These are phyloP conservation scores for Crioceris asparagi DNA, from an alignment of 2,888 invertebrate genomes.

Conservation along the genomic window DNA sequence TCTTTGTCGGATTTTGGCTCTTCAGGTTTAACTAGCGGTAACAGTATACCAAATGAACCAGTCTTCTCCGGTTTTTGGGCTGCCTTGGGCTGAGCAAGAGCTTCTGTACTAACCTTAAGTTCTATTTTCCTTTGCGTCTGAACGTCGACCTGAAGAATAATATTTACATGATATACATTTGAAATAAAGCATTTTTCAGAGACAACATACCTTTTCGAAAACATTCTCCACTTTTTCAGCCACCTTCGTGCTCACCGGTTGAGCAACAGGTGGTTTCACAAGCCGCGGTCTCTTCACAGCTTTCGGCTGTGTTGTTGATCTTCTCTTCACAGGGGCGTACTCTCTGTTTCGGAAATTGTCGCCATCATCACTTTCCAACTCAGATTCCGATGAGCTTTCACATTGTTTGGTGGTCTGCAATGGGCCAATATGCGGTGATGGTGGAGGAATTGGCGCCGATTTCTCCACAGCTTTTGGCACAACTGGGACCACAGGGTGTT, in stretches of 20 bases:
- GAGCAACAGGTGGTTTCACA: constrained; percentile 33
- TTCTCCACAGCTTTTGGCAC: constrained; percentile 33
- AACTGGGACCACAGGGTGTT: constrained; percentile 21
- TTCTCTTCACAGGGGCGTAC: constrained; percentile 41
- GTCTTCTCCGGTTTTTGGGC: constrained; percentile 16
- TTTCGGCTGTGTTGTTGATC: constrained; percentile 34
- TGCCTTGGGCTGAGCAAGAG: constrained; percentile 19
- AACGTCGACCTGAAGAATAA: constrained; percentile 27
- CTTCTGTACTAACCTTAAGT: constrained; percentile 39
- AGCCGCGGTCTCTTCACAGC: constrained; percentile 47
- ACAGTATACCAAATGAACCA: constrained; percentile 30
- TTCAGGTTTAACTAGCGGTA: constrained; percentile 18
- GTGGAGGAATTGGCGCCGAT: constrained; percentile 23
- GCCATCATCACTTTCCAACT: constrained; percentile 52
- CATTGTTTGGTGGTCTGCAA: constrained; percentile 25
- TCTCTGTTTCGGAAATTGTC: constrained; percentile 28
- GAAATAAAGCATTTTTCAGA: neutral
- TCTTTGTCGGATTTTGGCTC: constrained; percentile 6
- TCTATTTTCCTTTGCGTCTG: constrained; percentile 41
- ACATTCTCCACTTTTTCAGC: constrained; percentile 42
- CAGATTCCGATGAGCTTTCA: constrained; percentile 43
- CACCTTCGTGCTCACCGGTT: constrained; percentile 23
- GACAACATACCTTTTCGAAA: constrained; percentile 38
- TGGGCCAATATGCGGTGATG: constrained; percentile 31
- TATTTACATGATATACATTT: too few species aligned